Conservation (phyloP, 1,140 invertebrate genomes). For the Uloborus diversus region DNA sequence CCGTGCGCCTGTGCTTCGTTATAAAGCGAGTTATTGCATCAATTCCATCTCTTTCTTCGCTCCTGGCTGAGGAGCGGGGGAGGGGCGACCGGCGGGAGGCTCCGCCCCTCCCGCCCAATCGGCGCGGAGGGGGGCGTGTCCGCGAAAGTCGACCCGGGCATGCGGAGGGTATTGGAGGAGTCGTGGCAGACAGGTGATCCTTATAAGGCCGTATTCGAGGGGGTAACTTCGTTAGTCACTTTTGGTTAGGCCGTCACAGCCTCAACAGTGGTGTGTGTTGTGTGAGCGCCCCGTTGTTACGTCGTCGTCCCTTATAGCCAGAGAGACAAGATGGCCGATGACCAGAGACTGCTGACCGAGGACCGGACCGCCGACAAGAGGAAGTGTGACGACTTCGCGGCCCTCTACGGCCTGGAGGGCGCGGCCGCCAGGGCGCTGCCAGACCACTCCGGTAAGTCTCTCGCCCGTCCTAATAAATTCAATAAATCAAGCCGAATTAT, state of each 20-base stretch:
- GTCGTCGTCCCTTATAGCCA: slow-evolving; percentile 44
- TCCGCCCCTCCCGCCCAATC: slow-evolving; percentile 6
- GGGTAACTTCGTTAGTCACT: slow-evolving; percentile 65
- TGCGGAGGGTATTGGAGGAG: slow-evolving; percentile 50
- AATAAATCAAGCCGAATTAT: slow-evolving; percentile 57
- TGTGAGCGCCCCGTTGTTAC: slow-evolving; percentile 57
- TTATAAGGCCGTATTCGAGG: slow-evolving; percentile 62
- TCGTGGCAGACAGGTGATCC: slow-evolving; percentile 55
- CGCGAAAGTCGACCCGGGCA: slow-evolving; percentile 41
- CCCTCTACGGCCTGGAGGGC: slow-evolving; percentile 63
- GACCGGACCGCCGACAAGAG: slow-evolving; percentile 59
- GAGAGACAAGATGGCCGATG: slow-evolving; percentile 53
- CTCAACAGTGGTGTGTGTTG: slow-evolving; percentile 54
- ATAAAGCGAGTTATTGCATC: slow-evolving; percentile 47
- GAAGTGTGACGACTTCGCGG: slow-evolving; percentile 62
- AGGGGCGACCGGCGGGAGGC: not conserved
- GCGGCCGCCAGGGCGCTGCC: slow-evolving; percentile 56
- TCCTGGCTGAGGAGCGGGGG: not conserved
- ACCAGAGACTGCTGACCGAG: slow-evolving; percentile 54
- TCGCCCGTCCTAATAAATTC: slow-evolving; percentile 47
- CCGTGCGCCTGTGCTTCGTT: not conserved
- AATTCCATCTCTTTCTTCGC: too few species aligned
- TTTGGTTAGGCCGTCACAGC: slow-evolving; percentile 62
- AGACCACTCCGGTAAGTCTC: slow-evolving; percentile 65
- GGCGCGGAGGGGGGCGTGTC: slow-evolving; percentile 4